Evolutionary conservation across 2,113 vertebrate species (phyloP).

Genomic region (Podiceps cristatus): DNA sequence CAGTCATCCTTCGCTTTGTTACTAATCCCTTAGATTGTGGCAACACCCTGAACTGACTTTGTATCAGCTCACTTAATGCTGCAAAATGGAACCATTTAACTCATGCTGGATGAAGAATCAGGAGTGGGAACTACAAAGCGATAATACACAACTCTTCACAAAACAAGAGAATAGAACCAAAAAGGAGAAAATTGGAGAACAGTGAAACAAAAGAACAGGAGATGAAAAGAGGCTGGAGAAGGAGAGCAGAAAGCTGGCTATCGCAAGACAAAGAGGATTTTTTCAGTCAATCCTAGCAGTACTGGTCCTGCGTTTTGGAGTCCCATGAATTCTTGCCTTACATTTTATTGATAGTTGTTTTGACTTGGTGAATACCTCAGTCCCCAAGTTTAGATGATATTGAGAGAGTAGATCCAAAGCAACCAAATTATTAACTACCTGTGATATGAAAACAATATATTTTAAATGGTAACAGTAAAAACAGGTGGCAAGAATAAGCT

Average conservation of each 20-base stretch:
- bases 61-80: background rate
- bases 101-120: background rate
- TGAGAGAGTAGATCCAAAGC: background rate
- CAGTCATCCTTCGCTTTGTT: background rate
- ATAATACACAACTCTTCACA: background rate
- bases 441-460: background rate
- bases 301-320: background rate
- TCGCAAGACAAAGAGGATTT: background rate
- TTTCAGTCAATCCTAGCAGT: background rate
- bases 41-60: background rate
- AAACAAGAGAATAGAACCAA: background rate
- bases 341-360: background rate
- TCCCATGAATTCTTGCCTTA: background rate
- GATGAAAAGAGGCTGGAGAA: background rate
- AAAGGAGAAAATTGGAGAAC: background rate
- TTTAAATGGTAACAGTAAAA: conserved; percentile 30
- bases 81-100: background rate
- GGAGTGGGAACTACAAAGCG: background rate
- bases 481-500: conserved; percentile 39
- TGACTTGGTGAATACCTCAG: background rate
- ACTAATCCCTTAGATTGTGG: background rate
- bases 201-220: background rate
- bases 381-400: background rate
- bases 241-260: background rate
- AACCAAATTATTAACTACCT: background rate